Evolutionary conservation across 2,113 vertebrate genomes (phyloP).

Genomic region (Epinephelus lanceolatus): DNA sequence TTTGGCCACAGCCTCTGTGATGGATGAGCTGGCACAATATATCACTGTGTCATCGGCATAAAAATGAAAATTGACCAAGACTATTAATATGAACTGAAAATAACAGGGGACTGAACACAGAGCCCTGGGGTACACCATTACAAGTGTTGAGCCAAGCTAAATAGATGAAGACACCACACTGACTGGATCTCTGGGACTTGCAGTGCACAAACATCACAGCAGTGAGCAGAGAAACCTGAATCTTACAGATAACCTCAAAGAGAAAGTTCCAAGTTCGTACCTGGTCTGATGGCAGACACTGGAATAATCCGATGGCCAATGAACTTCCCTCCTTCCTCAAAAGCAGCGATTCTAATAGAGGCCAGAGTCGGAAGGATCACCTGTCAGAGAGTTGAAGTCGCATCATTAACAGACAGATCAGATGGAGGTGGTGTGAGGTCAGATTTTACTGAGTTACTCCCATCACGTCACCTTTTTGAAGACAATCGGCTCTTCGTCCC

Average conservation of each 20-base stretch:
- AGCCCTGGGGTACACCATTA: no score
- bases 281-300: slow-evolving; percentile 94
- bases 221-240: no score
- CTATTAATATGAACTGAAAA: no score
- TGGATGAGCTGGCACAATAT: no score
- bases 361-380: slow-evolving; percentile 95
- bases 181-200: background rate
- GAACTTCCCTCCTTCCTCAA: slow-evolving; percentile 97
- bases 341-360: slow-evolving; percentile 93
- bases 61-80: no score
- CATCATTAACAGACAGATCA: background rate
- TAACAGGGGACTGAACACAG: no score
- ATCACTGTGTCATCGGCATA: no score
- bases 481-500: slow-evolving; percentile 96
- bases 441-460: background rate
- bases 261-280: slow-evolving; percentile 68
- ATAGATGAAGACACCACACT: background rate
- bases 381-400: slow-evolving; percentile 69
- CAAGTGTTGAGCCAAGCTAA: no score
- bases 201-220: no score
- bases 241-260: background rate
- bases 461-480: slow-evolving; percentile 92
- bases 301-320: slow-evolving; percentile 97
- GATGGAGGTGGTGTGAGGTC: fast-evolving
- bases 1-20: no score